Evolutionary conservation across 1,140 invertebrate genomes (phyloP).

Genomic region (Cotesia chilonis): DNA sequence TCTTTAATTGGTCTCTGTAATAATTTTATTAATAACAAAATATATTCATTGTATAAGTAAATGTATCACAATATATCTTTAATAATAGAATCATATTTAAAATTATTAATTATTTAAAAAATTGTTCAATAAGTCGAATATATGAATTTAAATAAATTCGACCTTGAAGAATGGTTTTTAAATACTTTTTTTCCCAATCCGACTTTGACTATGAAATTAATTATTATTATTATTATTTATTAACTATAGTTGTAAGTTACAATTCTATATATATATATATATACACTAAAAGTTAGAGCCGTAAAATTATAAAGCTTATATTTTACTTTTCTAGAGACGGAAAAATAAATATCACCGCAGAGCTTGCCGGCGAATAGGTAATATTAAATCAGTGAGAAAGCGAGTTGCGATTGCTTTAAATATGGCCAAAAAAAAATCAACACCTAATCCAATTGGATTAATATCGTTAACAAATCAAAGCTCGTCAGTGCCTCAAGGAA

Average conservation of each 20-base stretch:
- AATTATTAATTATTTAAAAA: constrained; percentile 12
- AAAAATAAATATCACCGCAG: constrained; percentile 44
- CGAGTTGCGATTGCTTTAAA: constrained; percentile 61
- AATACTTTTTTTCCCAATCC: constrained; percentile 28
- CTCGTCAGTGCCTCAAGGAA: constrained; percentile 37
- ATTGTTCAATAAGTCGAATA: constrained; percentile 21
- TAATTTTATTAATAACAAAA: background rate
- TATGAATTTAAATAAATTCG: constrained; percentile 26
- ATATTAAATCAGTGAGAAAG: constrained; percentile 55
- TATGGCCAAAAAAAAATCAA: constrained; percentile 55
- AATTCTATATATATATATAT: too few relatives aligned
- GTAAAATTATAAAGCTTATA: constrained; percentile 1
- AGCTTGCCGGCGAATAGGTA: constrained; percentile 44
- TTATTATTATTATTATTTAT: background rate
- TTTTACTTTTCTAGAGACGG: constrained; percentile 38
- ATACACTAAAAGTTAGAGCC: too few relatives aligned
- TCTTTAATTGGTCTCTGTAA: constrained; percentile 4
- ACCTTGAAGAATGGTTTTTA: constrained; percentile 27
- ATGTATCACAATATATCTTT: constrained; percentile 1
- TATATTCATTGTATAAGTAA: background rate
- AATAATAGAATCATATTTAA: background rate
- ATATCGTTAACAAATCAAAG: constrained; percentile 54
- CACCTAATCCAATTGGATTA: constrained; percentile 57
- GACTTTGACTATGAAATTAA: background rate
- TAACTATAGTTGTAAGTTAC: background rate